Evolutionary conservation across 2,113 vertebrate species (phyloP).

Genomic region (Galeopterus variegatus): DNA sequence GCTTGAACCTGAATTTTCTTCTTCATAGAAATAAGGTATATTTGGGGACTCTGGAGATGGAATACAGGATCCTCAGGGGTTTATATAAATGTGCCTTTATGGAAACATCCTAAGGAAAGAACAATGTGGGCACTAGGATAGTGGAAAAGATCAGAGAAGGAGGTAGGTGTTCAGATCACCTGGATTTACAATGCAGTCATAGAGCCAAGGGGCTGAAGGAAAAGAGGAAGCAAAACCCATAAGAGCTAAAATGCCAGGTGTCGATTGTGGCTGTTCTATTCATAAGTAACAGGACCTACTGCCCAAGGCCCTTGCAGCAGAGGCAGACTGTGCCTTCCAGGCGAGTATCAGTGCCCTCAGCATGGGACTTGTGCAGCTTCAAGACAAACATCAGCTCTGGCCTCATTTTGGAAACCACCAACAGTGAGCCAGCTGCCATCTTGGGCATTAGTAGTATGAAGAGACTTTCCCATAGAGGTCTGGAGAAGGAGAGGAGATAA

Average conservation of each 20-base stretch:
- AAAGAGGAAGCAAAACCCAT: not conserved
- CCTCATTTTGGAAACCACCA: slow-evolving; percentile 40
- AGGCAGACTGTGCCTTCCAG: not conserved
- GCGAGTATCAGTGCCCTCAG: not conserved
- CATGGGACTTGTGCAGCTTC: not conserved
- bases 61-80: not conserved
- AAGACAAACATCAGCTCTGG: not conserved
- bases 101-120: slow-evolving; percentile 23
- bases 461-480: not conserved
- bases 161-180: not conserved
- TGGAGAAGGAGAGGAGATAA: not conserved
- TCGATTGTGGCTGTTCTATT: not conserved
- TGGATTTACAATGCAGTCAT: not conserved
- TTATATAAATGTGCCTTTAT: slow-evolving; percentile 35
- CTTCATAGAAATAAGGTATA: slow-evolving; percentile 43
- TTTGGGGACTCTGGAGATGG: not conserved
- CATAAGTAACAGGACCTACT: not conserved
- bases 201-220: not conserved
- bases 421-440: not conserved
- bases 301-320: not conserved
- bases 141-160: slow-evolving; percentile 1
- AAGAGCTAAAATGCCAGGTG: not conserved
- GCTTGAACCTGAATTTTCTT: slow-evolving; percentile 66
- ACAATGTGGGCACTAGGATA: not conserved
- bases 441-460: not conserved